Percentiles rank a stretch among this genome's conserved stretches.
These are phyloP conservation scores for Drosophila mauritiana DNA, from an alignment of 1,140 invertebrate genomes.

Conservation along the genomic window DNA sequence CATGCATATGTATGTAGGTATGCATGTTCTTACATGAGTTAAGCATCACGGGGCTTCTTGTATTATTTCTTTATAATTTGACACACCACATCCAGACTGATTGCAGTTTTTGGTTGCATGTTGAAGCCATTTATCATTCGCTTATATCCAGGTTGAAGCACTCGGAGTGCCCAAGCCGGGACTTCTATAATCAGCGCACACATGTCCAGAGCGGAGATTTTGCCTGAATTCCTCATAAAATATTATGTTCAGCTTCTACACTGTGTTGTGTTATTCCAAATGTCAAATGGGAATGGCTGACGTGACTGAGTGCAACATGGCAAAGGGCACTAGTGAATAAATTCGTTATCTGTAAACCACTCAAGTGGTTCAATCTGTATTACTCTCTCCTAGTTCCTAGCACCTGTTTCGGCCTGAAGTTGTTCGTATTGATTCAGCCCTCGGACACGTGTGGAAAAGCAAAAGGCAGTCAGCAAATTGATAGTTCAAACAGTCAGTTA, in stretches of 20 bases:
- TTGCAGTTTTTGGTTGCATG: conserved; percentile 27
- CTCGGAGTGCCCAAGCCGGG: conserved; percentile 3
- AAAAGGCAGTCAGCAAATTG: conserved; percentile 49
- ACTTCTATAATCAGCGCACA: conserved; percentile 63
- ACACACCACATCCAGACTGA: conserved; percentile 28
- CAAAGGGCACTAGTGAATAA: conserved; percentile 24
- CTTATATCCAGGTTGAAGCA: conserved; percentile 1
- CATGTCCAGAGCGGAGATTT: conserved; percentile 62
- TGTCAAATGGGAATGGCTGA: conserved; percentile 3
- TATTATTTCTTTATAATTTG: conserved; percentile 50
- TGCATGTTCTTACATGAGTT: no score
- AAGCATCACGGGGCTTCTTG: no score
- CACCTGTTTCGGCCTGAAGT: conserved; percentile 37
- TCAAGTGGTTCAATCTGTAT: neutral
- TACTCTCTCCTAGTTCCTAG: conserved; percentile 1
- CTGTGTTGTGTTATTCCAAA: conserved; percentile 18
- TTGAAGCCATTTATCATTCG: conserved; percentile 60
- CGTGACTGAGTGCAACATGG: conserved; percentile 21
- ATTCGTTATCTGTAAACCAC: conserved; percentile 9
- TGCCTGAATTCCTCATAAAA: conserved; percentile 68
- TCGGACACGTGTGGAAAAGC: conserved; percentile 60
- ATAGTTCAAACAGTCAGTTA: neutral
- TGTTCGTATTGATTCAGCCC: conserved; percentile 18
- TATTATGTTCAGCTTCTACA: conserved; percentile 64
- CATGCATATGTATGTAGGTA: no score